Conservation (phyloP, 2,113 vertebrate species). For the Catharus bicknelli region DNA sequence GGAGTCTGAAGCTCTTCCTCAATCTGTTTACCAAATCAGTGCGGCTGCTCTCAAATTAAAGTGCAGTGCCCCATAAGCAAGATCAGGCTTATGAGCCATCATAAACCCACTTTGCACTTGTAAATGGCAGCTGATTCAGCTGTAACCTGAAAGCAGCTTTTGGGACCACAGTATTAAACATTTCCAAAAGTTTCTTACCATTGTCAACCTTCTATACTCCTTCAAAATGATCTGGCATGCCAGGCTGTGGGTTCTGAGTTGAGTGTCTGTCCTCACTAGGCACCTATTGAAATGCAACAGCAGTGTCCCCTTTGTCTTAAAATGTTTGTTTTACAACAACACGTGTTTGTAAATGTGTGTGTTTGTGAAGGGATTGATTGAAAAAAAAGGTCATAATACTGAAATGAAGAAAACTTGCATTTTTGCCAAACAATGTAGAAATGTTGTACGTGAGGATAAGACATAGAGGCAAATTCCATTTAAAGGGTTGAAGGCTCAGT, state of each 20-base stretch:
- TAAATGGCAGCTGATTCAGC: constrained; percentile 29
- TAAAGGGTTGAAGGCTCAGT: neutral
- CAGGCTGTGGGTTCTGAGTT: neutral
- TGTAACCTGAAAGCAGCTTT: constrained; percentile 23
- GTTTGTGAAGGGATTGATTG: neutral
- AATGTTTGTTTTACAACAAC: neutral
- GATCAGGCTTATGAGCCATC: constrained; percentile 13
- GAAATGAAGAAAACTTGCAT: neutral
- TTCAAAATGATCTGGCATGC: neutral
- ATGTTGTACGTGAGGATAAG: accelerated
- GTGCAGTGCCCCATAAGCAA: constrained; percentile 8
- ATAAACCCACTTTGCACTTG: neutral
- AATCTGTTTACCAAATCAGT: constrained; percentile 31
- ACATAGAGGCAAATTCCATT: neutral
- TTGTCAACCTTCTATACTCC: neutral
- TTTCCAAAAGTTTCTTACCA: neutral
- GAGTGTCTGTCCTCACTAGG: neutral
- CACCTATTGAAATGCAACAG: neutral
- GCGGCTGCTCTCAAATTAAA: neutral
- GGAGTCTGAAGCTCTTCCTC: constrained; percentile 19
- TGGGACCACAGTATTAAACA: neutral
- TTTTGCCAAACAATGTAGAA: neutral
- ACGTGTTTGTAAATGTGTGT: neutral
- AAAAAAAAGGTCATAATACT: neutral
- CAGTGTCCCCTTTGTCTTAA: neutral